A percentile compares a stretch with the other conserved stretches of the same genome.
Evolutionary conservation across 92 coral and sea anemone species (phyloP).

Genomic region (Porites rus): DNA sequence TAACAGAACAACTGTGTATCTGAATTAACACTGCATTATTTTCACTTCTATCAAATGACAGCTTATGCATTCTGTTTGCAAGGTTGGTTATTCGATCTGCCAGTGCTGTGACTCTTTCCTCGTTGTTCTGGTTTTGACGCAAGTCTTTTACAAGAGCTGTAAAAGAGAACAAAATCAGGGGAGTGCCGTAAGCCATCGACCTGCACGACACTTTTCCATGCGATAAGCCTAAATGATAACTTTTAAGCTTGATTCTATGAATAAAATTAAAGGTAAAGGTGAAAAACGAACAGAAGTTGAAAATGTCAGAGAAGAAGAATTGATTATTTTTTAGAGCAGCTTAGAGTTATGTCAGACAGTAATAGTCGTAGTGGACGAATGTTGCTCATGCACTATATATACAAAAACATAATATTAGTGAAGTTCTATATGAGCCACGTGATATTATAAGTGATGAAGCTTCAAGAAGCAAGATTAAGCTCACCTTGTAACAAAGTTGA

Average conservation of each 20-base stretch:
- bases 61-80: slow-evolving; percentile 73
- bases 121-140: slow-evolving; percentile 84
- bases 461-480: background rate
- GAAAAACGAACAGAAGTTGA: too few species aligned
- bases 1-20: slow-evolving; percentile 91
- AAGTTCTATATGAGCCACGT: too few species aligned
- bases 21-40: slow-evolving; percentile 87
- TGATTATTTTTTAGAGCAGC: too few species aligned
- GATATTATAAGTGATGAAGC: background rate
- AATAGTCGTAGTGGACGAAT: too few species aligned
- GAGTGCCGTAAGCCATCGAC: background rate
- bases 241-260: too few species aligned
- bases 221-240: too few species aligned
- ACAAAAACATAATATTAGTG: too few species aligned
- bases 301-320: too few species aligned
- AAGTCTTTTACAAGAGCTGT: slow-evolving; percentile 90
- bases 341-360: too few species aligned
- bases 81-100: slow-evolving; percentile 78
- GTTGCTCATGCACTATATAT: too few species aligned
- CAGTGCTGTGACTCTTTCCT: slow-evolving; percentile 58
- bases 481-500: slow-evolving; percentile 44
- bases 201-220: background rate
- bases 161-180: background rate
- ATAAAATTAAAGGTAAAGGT: too few species aligned
- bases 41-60: slow-evolving; percentile 80